Evolutionary conservation across 2,888 invertebrate species (phyloP), one percentile per base, ranked within the genome.

Genomic region (Zaprionus bogoriensis): DNA sequence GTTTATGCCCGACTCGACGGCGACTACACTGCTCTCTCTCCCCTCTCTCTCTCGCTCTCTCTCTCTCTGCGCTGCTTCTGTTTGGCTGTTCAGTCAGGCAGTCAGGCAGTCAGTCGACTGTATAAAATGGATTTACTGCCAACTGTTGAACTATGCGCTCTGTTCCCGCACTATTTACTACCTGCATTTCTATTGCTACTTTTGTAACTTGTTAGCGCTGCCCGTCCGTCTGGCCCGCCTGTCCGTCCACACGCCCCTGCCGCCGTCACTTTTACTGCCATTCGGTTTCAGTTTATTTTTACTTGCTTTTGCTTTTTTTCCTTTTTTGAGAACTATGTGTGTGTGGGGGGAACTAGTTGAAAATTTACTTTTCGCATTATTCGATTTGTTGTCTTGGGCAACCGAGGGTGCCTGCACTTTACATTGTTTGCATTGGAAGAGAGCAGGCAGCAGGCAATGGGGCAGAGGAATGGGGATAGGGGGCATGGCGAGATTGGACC

Each of bases 51-150:
- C 58, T 44, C 14, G 17, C 38, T 28, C 48, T 22, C 9, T 25
- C 46, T 47, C 53, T 50, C 27, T 38, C 22, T 23, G 14, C 27
- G 17, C 50, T 47, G 48, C 32, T 14, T 36, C 32, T 42, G 30
- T 27, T 36, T 38, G 45, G 60, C 54, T 67, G 67, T 64, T 55
- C 68, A 74, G 85, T 72, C 75, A 84, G 77, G 47, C 54, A 69
- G 66, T 67, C 69, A 73, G 71, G 71, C 61, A 72, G 64, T 69
- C 84, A 88, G 74, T 86, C 88, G 75, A 75, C 84, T 84, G 88
- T 79, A 68, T 85, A 81, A 87, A 85, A 85, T 85, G 83, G 87
- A 87, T 87, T 83, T 83, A 88, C 88, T 88, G 83, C 80, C 80
- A 81, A 81, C 86, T 81, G 80, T 81, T 81, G 80, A 81, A 81